Conservation (phyloP, 92 coral and sea anemone genomes). For the Blastomussa wellsi region DNA sequence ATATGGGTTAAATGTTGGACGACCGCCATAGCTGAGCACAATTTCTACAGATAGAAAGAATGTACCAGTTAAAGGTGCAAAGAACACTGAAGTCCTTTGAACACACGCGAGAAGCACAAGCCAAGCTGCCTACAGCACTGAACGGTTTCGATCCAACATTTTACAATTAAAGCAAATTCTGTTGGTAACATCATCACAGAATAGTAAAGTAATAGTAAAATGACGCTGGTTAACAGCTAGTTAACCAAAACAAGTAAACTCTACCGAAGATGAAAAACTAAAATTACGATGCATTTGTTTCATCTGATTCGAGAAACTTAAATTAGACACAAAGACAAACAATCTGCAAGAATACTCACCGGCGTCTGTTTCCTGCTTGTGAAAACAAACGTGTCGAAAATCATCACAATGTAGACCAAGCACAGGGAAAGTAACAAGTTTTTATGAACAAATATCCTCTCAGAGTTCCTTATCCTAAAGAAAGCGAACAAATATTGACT, state of each 20-base stretch:
- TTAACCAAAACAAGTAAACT: too few relatives aligned
- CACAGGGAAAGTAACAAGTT: conserved; percentile 30
- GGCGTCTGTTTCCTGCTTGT: conserved; percentile 36
- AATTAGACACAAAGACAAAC: not conserved
- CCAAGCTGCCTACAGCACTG: not conserved
- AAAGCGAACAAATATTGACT: not conserved
- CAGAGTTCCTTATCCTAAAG: conserved; percentile 27
- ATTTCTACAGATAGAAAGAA: not conserved
- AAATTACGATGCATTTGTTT: too few relatives aligned
- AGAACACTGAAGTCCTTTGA: not conserved
- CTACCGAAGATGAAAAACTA: too few relatives aligned
- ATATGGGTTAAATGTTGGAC: conserved; percentile 46
- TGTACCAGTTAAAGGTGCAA: not conserved
- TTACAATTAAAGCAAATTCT: too few relatives aligned
- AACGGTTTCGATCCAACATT: too few relatives aligned
- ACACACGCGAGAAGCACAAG: not conserved
- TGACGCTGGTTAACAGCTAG: too few relatives aligned
- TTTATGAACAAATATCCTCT: conserved; percentile 39
- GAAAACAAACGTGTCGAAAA: conserved; percentile 37
- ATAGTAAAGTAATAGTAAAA: too few relatives aligned
- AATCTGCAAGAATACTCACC: not conserved
- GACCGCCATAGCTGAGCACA: conserved; percentile 41
- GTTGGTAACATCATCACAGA: too few relatives aligned
- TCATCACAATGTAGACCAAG: conserved; percentile 35
- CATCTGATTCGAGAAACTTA: too few relatives aligned